Evolutionary conservation across 2,113 vertebrate species (phyloP), one percentile per base, ranked within the genome.

Genomic region (Hymenochirus boettgeri): DNA sequence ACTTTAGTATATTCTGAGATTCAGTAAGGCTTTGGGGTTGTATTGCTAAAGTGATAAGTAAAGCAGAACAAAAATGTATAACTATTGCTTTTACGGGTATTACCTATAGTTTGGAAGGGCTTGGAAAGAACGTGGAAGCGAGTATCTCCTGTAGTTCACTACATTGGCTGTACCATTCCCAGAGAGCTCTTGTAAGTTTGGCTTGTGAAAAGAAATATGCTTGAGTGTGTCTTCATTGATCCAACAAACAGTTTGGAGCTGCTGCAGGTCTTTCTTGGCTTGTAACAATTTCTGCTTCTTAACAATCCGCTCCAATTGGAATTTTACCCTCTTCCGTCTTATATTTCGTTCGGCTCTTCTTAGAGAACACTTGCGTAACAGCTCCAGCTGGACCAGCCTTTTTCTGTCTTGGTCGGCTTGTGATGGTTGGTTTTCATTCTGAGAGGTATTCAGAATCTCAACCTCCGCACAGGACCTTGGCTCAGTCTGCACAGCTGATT

Each of bases 241-340:
- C 71, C 77, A 77, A 69, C 71, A 83, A 37, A 62, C 70, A 42
- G 76, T 80, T 75, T 91, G 90, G 65, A 93, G 79, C 50, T 80
- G 82, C 76, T 93, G 88, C 56, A 93, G 82, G 60, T 90, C 89
- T 71, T 80, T 85, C 56, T 92, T 94, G 35, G 90, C 86, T 70
- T 94, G 91, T 74, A 95, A 55, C 2, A 94, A 77, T 62, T 87
- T 91, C 58, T 84, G 85, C 75, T 95, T 96, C 64, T 89, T 89
- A 66, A 89, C 78, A n/a, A 92, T 89, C 72, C 84, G 89, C 77
- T 93, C 87, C 65, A 96, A 74, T 57, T 93, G 93, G 71, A 88
- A 90, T 8, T 80, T 89, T 45, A 92, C 78, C 61, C 83, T 91
- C 70, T 90, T 97, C 17, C 74, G 71, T 5, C 76, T 70, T 35